phyloP scores from a whole-genome alignment of 2,113 vertebrate species.

The Eulemur rufifrons region DNA sequence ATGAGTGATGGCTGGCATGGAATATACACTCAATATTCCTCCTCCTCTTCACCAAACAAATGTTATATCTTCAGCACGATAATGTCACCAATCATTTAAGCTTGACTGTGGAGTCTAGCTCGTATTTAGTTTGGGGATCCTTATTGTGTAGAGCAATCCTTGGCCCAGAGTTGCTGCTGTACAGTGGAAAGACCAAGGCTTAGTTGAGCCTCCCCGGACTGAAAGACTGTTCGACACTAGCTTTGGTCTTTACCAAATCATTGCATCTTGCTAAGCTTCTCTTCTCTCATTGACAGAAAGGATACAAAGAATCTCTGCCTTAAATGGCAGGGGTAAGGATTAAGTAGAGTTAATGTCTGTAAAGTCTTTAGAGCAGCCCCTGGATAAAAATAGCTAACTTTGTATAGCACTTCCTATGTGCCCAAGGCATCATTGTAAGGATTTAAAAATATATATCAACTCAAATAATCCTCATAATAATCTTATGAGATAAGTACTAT shows the following conservation, averaged over 20 bases:
- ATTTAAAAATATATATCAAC: neutral
- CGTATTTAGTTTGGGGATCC: neutral
- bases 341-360: neutral
- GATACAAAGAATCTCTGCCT: neutral
- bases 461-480: neutral
- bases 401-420: neutral
- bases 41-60: neutral
- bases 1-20: no score
- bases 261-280: neutral
- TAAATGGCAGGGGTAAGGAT: neutral
- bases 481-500: neutral
- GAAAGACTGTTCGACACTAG: neutral
- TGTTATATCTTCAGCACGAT: neutral
- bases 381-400: slow-evolving; percentile 31
- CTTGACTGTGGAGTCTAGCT: neutral
- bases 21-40: neutral
- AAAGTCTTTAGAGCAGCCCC: neutral
- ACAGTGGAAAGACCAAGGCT: neutral
- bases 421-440: neutral
- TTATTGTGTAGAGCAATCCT: neutral
- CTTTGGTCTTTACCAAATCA: neutral
- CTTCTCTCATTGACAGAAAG: neutral
- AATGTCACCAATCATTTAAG: neutral
- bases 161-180: neutral
- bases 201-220: neutral